phyloP scores from a whole-genome alignment of 2,113 vertebrate species.

The Serinus canaria region DNA sequence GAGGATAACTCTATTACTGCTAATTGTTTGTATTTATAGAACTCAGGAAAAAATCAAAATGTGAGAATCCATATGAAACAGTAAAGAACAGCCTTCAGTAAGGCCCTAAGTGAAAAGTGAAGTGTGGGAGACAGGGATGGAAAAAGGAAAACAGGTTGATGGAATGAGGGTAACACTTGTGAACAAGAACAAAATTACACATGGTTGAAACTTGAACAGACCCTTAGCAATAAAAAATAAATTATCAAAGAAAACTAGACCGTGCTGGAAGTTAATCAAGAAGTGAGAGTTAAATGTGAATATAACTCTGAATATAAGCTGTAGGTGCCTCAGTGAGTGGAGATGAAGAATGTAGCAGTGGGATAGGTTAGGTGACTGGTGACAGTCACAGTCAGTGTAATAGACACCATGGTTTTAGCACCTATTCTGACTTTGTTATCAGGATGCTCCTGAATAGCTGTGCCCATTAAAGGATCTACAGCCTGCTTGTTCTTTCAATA shows the following conservation, averaged over 20 bases:
- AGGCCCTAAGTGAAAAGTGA: background rate
- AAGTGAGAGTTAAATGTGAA: background rate
- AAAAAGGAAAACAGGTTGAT: background rate
- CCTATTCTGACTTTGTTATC: background rate
- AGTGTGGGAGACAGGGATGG: background rate
- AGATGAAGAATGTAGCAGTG: background rate
- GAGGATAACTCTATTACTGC: background rate
- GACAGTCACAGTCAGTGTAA: background rate
- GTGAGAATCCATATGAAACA: background rate
- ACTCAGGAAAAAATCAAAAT: background rate
- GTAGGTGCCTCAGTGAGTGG: background rate
- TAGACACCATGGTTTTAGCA: background rate
- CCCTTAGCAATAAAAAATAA: background rate
- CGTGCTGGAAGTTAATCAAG: background rate
- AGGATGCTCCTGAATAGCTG: background rate
- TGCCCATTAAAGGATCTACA: background rate
- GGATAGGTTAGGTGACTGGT: background rate
- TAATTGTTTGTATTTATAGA: background rate
- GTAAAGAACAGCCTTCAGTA: background rate
- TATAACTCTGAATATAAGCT: background rate
- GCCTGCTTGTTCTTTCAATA: background rate
- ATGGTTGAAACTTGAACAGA: background rate
- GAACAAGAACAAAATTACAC: background rate
- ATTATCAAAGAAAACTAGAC: background rate
- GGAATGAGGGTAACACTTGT: background rate